These are phyloP conservation scores for Paramormyrops kingsleyae DNA, from an alignment of 2,113 vertebrate genomes.

Conservation along the genomic window DNA sequence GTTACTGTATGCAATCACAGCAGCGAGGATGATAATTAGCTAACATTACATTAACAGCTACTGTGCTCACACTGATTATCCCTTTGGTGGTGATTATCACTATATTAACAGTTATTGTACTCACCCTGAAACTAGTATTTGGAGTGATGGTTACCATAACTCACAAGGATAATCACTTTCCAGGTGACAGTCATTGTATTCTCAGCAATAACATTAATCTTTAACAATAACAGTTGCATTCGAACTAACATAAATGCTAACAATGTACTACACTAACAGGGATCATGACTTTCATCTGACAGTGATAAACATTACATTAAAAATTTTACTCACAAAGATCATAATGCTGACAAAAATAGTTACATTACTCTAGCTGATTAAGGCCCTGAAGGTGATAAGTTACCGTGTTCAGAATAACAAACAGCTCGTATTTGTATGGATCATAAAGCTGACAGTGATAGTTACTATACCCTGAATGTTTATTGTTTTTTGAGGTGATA, in stretches of 20 bases:
- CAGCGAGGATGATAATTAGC: not conserved
- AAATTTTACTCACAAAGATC: not conserved
- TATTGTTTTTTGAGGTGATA: not conserved
- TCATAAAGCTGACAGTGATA: not conserved
- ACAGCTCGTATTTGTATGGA: not conserved
- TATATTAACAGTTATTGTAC: not conserved
- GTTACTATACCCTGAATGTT: not conserved
- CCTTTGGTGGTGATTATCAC: too few relatives aligned
- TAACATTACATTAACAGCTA: too few relatives aligned
- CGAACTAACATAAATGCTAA: not conserved
- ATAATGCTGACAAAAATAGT: not conserved
- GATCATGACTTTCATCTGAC: not conserved
- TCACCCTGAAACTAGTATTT: not conserved
- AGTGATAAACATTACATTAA: not conserved
- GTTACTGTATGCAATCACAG: not conserved
- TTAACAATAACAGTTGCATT: not conserved
- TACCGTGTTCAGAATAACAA: not conserved
- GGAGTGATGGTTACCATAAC: constrained; percentile 28
- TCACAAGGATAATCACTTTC: constrained; percentile 95
- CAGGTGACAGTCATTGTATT: constrained; percentile 72
- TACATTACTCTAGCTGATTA: not conserved
- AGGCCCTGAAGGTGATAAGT: not conserved
- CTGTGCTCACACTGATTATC: too few relatives aligned
- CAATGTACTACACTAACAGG: not conserved
- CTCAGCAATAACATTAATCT: not conserved